phyloP scores from a whole-genome alignment of 2,888 invertebrate species.

The Drosophila paramelanica region DNA sequence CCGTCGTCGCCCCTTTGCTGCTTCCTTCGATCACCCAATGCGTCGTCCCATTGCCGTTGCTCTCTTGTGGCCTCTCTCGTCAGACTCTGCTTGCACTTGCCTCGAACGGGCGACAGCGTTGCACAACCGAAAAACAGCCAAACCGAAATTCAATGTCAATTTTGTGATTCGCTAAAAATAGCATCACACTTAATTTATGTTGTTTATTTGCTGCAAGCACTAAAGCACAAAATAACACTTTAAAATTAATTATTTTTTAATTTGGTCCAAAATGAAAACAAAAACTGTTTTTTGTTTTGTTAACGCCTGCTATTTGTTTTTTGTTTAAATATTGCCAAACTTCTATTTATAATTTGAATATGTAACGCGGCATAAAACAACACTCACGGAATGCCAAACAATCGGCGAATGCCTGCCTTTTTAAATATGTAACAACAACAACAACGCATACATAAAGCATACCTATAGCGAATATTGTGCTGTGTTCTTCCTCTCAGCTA shows the following conservation, averaged over 20 bases:
- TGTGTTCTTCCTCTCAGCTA: constrained; percentile 31
- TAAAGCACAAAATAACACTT: constrained; percentile 34
- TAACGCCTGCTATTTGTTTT: constrained; percentile 3
- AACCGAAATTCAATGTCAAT: constrained; percentile 74
- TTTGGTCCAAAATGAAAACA: constrained; percentile 10
- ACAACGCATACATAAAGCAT: constrained; percentile 37
- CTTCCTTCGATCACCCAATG: constrained; percentile 20
- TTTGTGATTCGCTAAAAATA: constrained; percentile 65
- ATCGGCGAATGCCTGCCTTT: constrained; percentile 25
- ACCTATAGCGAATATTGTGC: constrained; percentile 16
- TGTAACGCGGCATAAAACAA: constrained; percentile 15
- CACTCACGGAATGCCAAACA: constrained; percentile 25
- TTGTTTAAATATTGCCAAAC: constrained; percentile 47
- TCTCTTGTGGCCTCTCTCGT: constrained; percentile 52
- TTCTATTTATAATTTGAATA: constrained; percentile 51
- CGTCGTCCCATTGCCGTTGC: constrained; percentile 21
- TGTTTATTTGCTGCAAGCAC: constrained; percentile 62
- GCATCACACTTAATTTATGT: constrained; percentile 64
- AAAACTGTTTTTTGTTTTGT: constrained; percentile 5
- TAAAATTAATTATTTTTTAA: constrained; percentile 32
- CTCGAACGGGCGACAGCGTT: constrained; percentile 43
- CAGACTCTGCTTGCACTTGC: constrained; percentile 58
- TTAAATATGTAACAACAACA: constrained; percentile 54
- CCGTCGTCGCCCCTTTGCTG: not conserved
- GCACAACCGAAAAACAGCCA: constrained; percentile 53